phyloP scores from a whole-genome alignment of 1,140 invertebrate species.

The Brachionus calyciflorus region DNA sequence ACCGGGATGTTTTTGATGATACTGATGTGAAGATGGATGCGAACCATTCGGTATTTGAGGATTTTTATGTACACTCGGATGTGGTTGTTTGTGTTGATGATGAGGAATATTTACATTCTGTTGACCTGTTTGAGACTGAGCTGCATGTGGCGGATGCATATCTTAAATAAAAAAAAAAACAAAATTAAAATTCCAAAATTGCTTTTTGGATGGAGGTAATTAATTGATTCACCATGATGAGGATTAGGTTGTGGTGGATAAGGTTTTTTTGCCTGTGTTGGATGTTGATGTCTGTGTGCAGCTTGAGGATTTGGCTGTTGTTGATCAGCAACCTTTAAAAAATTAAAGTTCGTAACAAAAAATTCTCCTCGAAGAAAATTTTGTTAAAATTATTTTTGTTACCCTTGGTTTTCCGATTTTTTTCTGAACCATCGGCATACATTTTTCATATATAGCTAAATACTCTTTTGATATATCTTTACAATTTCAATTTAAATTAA shows the following conservation, averaged over 20 bases:
- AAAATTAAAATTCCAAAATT: too few relatives aligned
- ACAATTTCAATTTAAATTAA: conserved; percentile 19
- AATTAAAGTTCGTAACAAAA: background rate
- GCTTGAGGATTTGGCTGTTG: background rate
- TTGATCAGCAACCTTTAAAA: background rate
- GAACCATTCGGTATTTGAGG: conserved; percentile 19
- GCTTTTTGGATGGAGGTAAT: too few relatives aligned
- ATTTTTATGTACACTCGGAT: background rate
- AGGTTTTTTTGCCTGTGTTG: conserved; percentile 16
- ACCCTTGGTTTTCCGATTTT: conserved; percentile 42
- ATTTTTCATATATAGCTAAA: conserved; percentile 43
- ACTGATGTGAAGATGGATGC: too few relatives aligned
- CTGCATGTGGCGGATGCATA: background rate
- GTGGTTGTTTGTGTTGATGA: background rate
- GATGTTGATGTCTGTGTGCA: too few relatives aligned
- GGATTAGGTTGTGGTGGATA: background rate
- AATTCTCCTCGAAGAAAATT: background rate
- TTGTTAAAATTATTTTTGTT: background rate
- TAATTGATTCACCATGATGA: conserved; percentile 2
- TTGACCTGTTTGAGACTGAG: background rate
- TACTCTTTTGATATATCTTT: conserved; percentile 46
- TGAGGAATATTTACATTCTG: conserved; percentile 41
- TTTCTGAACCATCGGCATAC: conserved; percentile 25
- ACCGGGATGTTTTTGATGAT: conserved; percentile 11
- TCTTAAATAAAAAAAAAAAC: background rate